Evolutionary conservation across 1,140 invertebrate genomes (phyloP), one percentile per base, ranked within the genome.

Genomic region (Caenorhabditis brenneri): DNA sequence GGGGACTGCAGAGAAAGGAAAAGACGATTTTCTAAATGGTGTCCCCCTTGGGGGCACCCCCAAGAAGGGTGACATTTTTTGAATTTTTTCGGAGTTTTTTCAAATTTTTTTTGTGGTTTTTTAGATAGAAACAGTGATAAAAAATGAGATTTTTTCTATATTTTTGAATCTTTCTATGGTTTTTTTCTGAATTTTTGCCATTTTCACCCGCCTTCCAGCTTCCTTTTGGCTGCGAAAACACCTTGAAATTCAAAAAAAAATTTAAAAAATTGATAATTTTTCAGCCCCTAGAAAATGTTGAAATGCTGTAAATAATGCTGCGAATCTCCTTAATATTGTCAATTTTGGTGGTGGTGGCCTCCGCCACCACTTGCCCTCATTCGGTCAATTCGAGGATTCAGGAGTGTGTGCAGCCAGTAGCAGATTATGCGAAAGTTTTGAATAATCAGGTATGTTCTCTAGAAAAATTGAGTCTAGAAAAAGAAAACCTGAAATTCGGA

Each of bases 371-470:
- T 12, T 90, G 89, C 81, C 87, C 89, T 6, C 69, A 80, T 60
- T 65, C 65, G 22, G 80, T 87, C 9, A 90, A 91, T 83, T 79
- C 84, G 15, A 65, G 81, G 49, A 90, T 90, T 53, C 89, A 90
- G 58, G 84, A 83, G 42, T 90, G 89, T 80, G 89, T 90, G 9
- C 89, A 88, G 29, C 89, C 89, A 19, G 89, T 90, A 16, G 90
- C 89, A 19, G 86, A 90, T 24, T 90, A 91, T 74, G 90, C 89
- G 29, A 91, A 91, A 82, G 81, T 90, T 36, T 74, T 90, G 19
- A 90, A 90, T 74, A 86, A 87, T 79, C 65, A 91, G 79, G 88
- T 86, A 48, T 36, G 81, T 36, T n/a, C 15, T 33, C n/a, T 27
- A 4, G 7, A 22, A 31, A 42, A 6, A 31, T 19, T 39, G n/a